Conservation (phyloP, 2,797 vertebrate species). For the Eulemur coronatus region DNA sequence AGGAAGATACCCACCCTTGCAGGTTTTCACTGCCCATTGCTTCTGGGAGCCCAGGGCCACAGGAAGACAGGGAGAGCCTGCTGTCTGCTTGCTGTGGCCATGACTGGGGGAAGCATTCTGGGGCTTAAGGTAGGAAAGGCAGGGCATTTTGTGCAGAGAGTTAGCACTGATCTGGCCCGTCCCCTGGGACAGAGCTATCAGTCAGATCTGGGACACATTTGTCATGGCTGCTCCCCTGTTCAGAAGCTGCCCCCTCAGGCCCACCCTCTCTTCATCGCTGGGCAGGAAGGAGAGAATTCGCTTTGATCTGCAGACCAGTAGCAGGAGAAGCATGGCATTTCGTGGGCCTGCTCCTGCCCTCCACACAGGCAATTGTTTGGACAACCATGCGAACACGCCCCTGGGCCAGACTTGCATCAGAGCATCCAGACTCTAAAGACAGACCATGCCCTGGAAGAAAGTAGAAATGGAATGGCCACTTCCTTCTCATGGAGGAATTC, state of each 20-base stretch:
- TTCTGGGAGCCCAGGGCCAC: background rate
- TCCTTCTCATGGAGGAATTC: background rate
- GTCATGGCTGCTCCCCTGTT: conserved; percentile 39
- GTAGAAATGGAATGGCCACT: accelerated
- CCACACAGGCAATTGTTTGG: background rate
- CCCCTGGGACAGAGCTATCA: background rate
- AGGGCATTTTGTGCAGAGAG: background rate
- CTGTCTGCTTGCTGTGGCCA: background rate
- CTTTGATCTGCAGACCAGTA: conserved; percentile 53
- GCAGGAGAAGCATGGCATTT: background rate
- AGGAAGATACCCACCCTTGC: too few relatives aligned
- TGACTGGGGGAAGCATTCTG: accelerated
- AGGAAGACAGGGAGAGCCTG: background rate
- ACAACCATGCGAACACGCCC: background rate
- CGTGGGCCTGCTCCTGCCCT: background rate
- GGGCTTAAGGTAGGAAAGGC: background rate
- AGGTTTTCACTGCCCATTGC: background rate
- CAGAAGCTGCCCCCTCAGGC: background rate
- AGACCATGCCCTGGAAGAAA: background rate
- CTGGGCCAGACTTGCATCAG: background rate
- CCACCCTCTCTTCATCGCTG: background rate
- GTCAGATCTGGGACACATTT: conserved; percentile 41
- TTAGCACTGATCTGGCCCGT: background rate
- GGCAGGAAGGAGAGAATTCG: conserved; percentile 27
- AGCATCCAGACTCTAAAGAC: background rate